phyloP scores from a whole-genome alignment of 2,113 vertebrate species.

The Balaenoptera acutorostrata region DNA sequence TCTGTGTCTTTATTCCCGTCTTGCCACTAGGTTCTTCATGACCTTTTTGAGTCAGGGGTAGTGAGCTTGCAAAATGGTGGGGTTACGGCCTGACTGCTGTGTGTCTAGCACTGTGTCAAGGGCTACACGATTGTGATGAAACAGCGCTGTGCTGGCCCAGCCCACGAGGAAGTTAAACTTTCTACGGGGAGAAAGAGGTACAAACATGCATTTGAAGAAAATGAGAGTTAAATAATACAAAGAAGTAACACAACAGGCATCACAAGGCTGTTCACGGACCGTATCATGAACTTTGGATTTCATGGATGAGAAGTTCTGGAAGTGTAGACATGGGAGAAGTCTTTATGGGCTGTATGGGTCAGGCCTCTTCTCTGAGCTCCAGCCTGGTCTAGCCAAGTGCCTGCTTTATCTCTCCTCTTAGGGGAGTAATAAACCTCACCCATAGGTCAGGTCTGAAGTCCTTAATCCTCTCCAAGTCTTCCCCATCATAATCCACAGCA shows the following conservation, averaged over 20 bases:
- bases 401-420: not conserved
- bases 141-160: accelerated
- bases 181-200: not conserved
- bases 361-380: not conserved
- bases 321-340: not conserved
- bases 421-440: not conserved
- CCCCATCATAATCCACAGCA: too few relatives aligned
- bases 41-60: not conserved
- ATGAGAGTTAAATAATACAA: not conserved
- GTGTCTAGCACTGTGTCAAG: not conserved
- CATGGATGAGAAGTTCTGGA: not conserved
- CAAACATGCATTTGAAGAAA: not conserved
- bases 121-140: not conserved
- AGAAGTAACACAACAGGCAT: not conserved
- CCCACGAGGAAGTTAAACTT: not conserved
- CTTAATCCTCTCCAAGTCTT: not conserved
- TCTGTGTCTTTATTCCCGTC: too few relatives aligned
- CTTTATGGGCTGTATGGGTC: not conserved
- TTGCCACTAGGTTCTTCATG: too few relatives aligned
- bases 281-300: not conserved
- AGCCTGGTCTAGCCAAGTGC: not conserved
- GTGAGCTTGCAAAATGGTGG: not conserved
- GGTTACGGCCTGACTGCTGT: too few relatives aligned
- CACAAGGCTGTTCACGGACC: not conserved
- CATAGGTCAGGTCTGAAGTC: not conserved